Base-by-base conservation (phyloP, 2,888 invertebrate genomes). In the Drosophila picticornis region DNA sequence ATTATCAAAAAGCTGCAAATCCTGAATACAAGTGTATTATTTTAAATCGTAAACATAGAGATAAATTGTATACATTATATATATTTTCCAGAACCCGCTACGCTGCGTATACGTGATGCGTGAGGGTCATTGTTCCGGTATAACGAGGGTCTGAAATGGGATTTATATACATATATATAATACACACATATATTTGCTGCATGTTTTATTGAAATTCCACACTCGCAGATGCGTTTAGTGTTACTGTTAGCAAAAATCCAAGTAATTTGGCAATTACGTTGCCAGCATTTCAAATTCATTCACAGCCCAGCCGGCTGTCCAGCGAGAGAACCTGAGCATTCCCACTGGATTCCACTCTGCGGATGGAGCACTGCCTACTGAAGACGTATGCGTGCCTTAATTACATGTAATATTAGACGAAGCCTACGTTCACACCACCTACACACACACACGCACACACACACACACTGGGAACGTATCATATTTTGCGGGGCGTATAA, bases 131-230 rank as follows among this genome's bases (percentile, higher is more conserved):
- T 67, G 75, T 62, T 52, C 59, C 34, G 31, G 9, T 25, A 31
- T 51, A 19, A 60, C 16, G n/a, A 43, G 22, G 22, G 43, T 11
- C 22, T 43, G 43, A 22, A 43, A 22, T 22, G 43, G 11, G 11
- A 43, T 43, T 43, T 43, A 22, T 22, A 4, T n/a, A 31, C 40
- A 6, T 50, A 25, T 25, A 38, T 57, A 43, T 19, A 16, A 34
- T 0, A 34, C 13, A 34, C 0, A 36, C 19, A 4, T 22, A 2
- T 72, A 64, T 86, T 72, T 75, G 87, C 76, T 87, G 83, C 85
- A 90, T 87, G 89, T 89, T 88, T 87, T 87, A 90, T 90, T 89
- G 80, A 90, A 90, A 87, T 87, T 78, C 91, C 82, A 78, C 82
- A 78, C 88, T 84, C 82, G 58, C 78, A 70, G 60, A 62, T 82